Evolutionary conservation across 2,797 vertebrate genomes (phyloP), one percentile per base, ranked within the genome.

Genomic region (Labroides dimidiatus): DNA sequence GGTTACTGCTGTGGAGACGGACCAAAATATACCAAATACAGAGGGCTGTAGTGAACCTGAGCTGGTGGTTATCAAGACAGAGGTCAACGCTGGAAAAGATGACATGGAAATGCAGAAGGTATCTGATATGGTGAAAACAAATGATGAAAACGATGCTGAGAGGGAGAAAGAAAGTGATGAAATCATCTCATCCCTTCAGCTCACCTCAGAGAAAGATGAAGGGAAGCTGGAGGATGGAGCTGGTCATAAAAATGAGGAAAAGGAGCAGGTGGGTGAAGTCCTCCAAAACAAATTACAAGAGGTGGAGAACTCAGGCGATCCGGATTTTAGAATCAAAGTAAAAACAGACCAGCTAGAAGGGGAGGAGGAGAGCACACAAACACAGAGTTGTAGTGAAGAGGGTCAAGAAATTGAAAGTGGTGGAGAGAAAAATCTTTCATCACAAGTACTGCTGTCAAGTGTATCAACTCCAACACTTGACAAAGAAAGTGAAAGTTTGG

Each of bases 141-240:
- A 53, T 59, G 17, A 66, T 72, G 36, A 77, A 30, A 64, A 42
- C 68, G 57, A 81, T 59, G 78, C 30, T 33, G 30, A 33, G 4
- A 33, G 30, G 8, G 30, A 6, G 8, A 33, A 9, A 72, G 39
- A 78, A 30, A 64, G 44, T 71, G 57, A 81, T 59, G 78, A 64
- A 75, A 76, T 61, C 33, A 60, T 33, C 56, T 62, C 48, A 64
- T 72, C 73, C 54, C 49, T 72, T 75, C 76, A 79, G 50, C 64
- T 56, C 56, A 72, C 39, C 20, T 59, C 41, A 4, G 39, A 85
- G 63, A 20, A 51, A 65, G 73, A 80, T 15, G 15, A 63, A 36
- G 66, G 72, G n/a, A 61, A 74, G 36, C 42, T 51, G 39, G 64
- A 78, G 17, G 21, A 70, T 42, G 52, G 79, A 79, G 42, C 30